phyloP scores from a whole-genome alignment of 2,888 invertebrate genomes.

The Acleris cristana region DNA sequence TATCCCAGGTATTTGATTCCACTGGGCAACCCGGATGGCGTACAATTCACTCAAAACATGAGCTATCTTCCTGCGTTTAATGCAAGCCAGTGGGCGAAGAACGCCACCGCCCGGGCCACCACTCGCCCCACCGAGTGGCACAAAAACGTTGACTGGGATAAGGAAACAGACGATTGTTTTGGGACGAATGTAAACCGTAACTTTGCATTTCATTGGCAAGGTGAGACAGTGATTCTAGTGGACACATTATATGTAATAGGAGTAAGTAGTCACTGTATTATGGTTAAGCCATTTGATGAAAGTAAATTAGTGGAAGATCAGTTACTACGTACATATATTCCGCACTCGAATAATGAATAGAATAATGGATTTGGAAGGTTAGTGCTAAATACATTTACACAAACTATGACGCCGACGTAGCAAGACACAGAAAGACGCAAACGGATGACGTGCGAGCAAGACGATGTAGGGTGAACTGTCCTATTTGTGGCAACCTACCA shows the following conservation, averaged over 20 bases:
- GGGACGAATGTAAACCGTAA: conserved; percentile 76
- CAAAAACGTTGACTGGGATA: conserved; percentile 67
- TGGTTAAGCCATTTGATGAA: no score
- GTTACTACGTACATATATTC: no score
- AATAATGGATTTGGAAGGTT: no score
- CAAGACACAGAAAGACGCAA: no score
- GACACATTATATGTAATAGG: neutral
- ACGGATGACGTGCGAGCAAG: no score
- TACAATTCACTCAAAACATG: conserved; percentile 63
- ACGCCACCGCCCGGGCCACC: conserved; percentile 52
- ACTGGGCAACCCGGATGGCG: conserved; percentile 71
- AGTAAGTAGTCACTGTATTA: no score
- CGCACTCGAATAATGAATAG: no score
- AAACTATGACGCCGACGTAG: no score
- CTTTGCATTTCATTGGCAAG: conserved; percentile 80
- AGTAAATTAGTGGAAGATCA: no score
- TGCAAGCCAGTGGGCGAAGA: conserved; percentile 58
- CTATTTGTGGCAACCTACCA: no score
- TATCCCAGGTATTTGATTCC: conserved; percentile 70
- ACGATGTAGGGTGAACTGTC: no score
- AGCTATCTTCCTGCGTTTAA: conserved; percentile 51
- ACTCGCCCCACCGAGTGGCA: conserved; percentile 66
- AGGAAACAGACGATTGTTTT: conserved; percentile 55
- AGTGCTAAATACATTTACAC: no score
- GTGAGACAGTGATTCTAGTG: conserved; percentile 46